A percentile compares a stretch with the other conserved stretches of the same genome.
Conservation (phyloP, 2,888 invertebrate genomes). For the Pseudococcus viburni region DNA sequence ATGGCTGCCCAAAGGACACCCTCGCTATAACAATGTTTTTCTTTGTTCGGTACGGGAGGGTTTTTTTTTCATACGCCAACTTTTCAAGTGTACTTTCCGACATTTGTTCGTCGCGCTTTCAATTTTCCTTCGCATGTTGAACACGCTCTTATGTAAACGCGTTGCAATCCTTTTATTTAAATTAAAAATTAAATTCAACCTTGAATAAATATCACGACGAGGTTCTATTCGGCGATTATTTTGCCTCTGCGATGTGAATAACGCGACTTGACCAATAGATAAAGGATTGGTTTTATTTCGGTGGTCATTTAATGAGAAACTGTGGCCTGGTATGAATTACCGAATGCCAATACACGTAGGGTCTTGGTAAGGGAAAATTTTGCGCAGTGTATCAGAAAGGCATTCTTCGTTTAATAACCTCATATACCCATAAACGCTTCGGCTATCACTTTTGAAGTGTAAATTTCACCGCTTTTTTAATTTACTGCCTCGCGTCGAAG, state of each 20-base stretch:
- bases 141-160: slow-evolving; percentile 24
- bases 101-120: slow-evolving; percentile 34
- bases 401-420: slow-evolving; percentile 21
- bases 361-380: neutral
- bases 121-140: slow-evolving; percentile 41
- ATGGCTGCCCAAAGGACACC: slow-evolving; percentile 43
- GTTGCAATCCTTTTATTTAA: slow-evolving; percentile 32
- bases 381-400: neutral
- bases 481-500: slow-evolving; percentile 6
- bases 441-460: slow-evolving; percentile 44
- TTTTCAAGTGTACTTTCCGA: slow-evolving; percentile 37
- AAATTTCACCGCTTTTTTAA: slow-evolving; percentile 35
- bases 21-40: slow-evolving; percentile 38
- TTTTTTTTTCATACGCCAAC: neutral
- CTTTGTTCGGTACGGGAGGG: neutral
- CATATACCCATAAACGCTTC: neutral
- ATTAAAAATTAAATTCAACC: slow-evolving; percentile 35
- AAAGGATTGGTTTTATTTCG: neutral
- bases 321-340: neutral
- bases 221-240: neutral
- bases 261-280: neutral
- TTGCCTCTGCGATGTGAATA: neutral
- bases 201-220: slow-evolving; percentile 10
- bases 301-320: slow-evolving; percentile 26
- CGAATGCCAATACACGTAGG: neutral